Base-by-base conservation (phyloP, 2,113 vertebrate species). In the Salvelinus alpinus region DNA sequence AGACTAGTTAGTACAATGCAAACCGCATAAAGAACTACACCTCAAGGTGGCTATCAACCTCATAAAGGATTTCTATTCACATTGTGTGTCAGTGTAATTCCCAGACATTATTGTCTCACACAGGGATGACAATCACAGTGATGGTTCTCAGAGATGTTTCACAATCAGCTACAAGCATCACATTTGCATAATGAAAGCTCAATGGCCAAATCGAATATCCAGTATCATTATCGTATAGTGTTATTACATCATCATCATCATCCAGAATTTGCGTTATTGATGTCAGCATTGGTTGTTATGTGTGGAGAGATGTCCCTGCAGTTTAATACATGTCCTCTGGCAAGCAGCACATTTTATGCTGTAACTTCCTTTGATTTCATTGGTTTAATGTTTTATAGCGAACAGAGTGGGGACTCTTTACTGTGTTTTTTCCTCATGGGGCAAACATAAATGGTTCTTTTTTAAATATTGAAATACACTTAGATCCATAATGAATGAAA, bases 131-230 rank as follows among this genome's bases (percentile, higher is more conserved):
- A 14, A 54, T 54, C 51, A 54, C 88, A 78, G 72, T 84, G 84
- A 18, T 81, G 85, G 87, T 89, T 86, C 71, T 77, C 79, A 83
- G 84, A 88, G 88, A 90, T 81, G 86, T 82, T 81, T 87, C 86
- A 83, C 83, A 71, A 80, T 80, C 83, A 83, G 88, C 82, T 87
- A 79, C 76, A 68, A 85, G 86, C 84, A 88, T 79, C 86, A 87
- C 88, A 88, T 92, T 89, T 85, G 82, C 85, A 79, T 92, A 92
- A 92, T 91, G 88, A 91, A 90, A 86, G 77, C 88, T 89, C 90
- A 90, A 90, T 88, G 76, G 91, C 88, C 89, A 88, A 89, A 90
- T 90, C 83, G 81, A 89, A 80, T 82, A 82, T 82, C 78, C 82
- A 84, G 84, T 86, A 81, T 87, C 88, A 89, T 90, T 90, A 90